phyloP scores from a whole-genome alignment of 1,140 invertebrate genomes.

The Hesperophylax magnus region DNA sequence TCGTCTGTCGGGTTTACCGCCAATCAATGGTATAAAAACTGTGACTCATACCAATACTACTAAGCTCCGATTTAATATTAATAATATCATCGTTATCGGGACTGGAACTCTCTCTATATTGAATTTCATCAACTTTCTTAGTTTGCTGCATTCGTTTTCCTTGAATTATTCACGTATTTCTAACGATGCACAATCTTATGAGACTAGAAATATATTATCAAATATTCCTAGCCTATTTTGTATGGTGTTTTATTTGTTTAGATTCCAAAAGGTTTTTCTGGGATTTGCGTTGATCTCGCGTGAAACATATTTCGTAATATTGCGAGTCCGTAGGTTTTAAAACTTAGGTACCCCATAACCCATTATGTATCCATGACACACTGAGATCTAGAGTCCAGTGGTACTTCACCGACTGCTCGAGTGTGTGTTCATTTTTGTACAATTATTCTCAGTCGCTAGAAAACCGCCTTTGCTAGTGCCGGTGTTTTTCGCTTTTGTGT shows the following conservation, averaged over 20 bases:
- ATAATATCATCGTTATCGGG: background rate
- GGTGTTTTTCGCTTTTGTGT: conserved; percentile 16
- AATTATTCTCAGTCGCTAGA: conserved; percentile 17
- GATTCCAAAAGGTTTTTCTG: too few species aligned
- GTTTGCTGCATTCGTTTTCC: background rate
- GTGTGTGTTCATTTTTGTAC: conserved; percentile 24
- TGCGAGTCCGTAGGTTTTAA: background rate
- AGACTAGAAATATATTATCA: background rate
- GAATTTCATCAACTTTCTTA: conserved; percentile 25
- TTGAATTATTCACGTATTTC: background rate
- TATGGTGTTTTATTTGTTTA: background rate
- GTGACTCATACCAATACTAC: conserved; percentile 4
- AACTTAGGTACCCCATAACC: conserved; percentile 4
- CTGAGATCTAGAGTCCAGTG: conserved; percentile 9
- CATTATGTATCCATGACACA: conserved; percentile 25
- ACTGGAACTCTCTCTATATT: background rate
- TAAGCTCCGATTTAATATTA: background rate
- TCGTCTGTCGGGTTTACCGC: background rate
- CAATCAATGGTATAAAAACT: conserved; percentile 20
- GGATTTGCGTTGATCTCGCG: background rate
- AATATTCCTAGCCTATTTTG: background rate
- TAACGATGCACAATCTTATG: background rate
- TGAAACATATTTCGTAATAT: background rate
- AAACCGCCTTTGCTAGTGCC: conserved; percentile 20
- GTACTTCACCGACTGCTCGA: conserved; percentile 25